phyloP scores from a whole-genome alignment of 2,888 invertebrate genomes.

The Agrilus mali region DNA sequence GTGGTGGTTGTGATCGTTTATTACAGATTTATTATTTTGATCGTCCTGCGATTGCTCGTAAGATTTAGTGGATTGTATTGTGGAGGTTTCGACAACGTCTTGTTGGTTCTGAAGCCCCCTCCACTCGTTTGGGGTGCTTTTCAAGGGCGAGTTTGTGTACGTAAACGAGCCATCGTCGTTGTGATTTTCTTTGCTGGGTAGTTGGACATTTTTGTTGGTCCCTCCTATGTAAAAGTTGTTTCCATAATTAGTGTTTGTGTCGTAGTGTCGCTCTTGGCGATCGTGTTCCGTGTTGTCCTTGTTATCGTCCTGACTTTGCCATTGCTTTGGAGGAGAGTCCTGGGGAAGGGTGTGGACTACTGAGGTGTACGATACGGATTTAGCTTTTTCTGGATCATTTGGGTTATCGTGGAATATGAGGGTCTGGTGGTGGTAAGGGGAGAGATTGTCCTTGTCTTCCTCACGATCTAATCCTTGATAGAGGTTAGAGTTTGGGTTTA shows the following conservation, averaged over 20 bases:
- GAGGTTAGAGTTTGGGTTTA: slow-evolving; percentile 23
- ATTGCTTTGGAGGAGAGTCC: slow-evolving; percentile 8
- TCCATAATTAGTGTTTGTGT: slow-evolving; percentile 5
- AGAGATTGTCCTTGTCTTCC: slow-evolving; percentile 23
- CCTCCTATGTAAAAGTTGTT: no score
- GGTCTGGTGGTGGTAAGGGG: slow-evolving; percentile 38
- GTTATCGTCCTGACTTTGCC: slow-evolving; percentile 9
- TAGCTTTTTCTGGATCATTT: slow-evolving; percentile 28
- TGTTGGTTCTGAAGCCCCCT: no score
- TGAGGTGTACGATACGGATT: slow-evolving; percentile 43
- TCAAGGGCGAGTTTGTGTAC: no score
- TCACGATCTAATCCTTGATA: slow-evolving; percentile 19
- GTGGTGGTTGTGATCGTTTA: no score
- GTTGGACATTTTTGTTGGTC: slow-evolving; percentile 1
- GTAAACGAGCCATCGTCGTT: no score
- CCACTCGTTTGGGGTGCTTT: no score
- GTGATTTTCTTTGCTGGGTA: background rate
- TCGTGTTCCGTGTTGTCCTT: slow-evolving; percentile 18
- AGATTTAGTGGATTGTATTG: slow-evolving; percentile 12
- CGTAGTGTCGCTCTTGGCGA: slow-evolving; percentile 24
- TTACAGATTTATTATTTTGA: no score
- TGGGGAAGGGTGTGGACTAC: slow-evolving; percentile 33
- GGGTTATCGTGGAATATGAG: slow-evolving; percentile 38
- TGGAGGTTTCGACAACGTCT: no score
- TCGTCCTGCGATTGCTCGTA: slow-evolving; percentile 7